These are phyloP conservation scores for Sipha maydis DNA, from an alignment of 2,888 invertebrate genomes.

Conservation along the genomic window DNA sequence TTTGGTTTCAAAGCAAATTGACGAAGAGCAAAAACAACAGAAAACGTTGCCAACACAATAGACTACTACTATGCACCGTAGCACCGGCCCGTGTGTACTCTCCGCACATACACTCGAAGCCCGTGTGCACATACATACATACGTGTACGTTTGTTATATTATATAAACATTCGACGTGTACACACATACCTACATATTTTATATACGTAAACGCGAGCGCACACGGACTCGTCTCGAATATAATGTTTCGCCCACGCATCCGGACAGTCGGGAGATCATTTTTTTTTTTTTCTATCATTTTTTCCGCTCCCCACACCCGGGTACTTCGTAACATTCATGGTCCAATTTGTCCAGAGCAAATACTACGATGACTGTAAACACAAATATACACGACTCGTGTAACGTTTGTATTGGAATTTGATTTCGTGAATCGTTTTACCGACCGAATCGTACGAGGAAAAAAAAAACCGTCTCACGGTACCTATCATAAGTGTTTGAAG, in stretches of 20 bases:
- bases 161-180: neutral
- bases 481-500: neutral
- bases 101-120: neutral
- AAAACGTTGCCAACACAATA: slow-evolving; percentile 51
- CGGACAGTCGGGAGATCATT: slow-evolving; percentile 10
- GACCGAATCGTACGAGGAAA: neutral
- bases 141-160: neutral
- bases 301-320: neutral
- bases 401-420: neutral
- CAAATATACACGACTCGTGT: neutral
- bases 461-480: neutral
- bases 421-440: slow-evolving; percentile 8
- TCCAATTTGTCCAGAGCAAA: slow-evolving; percentile 11
- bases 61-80: neutral
- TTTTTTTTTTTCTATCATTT: neutral
- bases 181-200: too few relatives aligned
- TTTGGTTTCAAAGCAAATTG: slow-evolving; percentile 61
- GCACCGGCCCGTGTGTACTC: neutral
- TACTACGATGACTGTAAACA: neutral
- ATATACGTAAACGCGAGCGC: neutral
- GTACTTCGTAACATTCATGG: neutral
- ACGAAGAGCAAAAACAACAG: slow-evolving; percentile 60
- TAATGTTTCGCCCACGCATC: slow-evolving; percentile 22
- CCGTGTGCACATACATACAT: neutral
- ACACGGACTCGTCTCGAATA: neutral